These are phyloP conservation scores for Bellardia pandia DNA, from an alignment of 2,888 invertebrate species.

Conservation along the genomic window DNA sequence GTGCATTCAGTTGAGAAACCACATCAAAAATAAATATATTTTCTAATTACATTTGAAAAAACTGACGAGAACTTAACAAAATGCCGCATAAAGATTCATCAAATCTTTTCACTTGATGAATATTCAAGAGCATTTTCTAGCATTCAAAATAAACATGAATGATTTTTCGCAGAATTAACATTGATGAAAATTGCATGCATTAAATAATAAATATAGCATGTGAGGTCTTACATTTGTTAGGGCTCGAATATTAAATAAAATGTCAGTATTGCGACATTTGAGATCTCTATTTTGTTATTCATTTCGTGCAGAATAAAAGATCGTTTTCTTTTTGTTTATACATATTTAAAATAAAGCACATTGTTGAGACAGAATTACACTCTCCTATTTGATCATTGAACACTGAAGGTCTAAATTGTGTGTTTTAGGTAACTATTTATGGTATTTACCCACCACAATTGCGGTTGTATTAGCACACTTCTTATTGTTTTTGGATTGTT, in stretches of 20 bases:
- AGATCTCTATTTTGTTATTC: constrained; percentile 49
- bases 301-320: background rate
- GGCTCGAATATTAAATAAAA: constrained; percentile 35
- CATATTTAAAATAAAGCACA: constrained; percentile 14
- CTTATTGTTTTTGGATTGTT: constrained; percentile 29
- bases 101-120: constrained; percentile 54
- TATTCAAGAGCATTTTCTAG: constrained; percentile 44
- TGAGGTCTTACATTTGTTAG: constrained; percentile 52
- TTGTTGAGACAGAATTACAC: constrained; percentile 11
- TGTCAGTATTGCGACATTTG: constrained; percentile 58
- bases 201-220: constrained; percentile 10
- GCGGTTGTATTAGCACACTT: constrained; percentile 57
- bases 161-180: constrained; percentile 64
- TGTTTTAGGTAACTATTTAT: constrained; percentile 6
- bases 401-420: background rate
- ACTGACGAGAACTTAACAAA: constrained; percentile 1
- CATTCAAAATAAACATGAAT: background rate
- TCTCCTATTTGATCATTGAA: background rate
- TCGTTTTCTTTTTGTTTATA: constrained; percentile 52
- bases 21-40: constrained; percentile 49
- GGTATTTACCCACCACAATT: constrained; percentile 32
- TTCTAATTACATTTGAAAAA: constrained; percentile 9
- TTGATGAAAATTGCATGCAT: constrained; percentile 18
- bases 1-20: constrained; percentile 60
- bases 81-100: background rate